Percentiles rank a stretch among this genome's conserved stretches.
phyloP scores from a whole-genome alignment of 2,888 invertebrate species.

The Cataglyphis cursor region DNA sequence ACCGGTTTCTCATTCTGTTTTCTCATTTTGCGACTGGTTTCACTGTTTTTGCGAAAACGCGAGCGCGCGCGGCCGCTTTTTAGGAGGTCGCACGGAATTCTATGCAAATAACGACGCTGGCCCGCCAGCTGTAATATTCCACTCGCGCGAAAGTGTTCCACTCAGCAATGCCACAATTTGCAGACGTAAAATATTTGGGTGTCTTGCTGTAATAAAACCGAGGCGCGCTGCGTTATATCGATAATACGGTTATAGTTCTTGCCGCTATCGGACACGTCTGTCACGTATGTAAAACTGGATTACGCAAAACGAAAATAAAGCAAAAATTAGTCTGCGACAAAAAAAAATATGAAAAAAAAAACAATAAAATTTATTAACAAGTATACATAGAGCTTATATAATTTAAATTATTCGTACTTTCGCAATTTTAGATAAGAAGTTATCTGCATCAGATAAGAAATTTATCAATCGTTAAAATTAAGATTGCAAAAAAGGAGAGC shows the following conservation, averaged over 20 bases:
- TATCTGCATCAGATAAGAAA: background rate
- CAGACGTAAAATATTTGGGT: constrained; percentile 12
- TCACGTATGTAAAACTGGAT: background rate
- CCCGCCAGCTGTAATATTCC: constrained; percentile 39
- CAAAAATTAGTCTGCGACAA: background rate
- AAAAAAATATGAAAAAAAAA: background rate
- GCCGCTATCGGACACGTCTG: background rate
- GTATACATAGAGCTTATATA: background rate
- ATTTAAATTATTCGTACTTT: background rate
- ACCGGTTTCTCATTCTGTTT: constrained; percentile 53
- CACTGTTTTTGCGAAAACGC: constrained; percentile 30
- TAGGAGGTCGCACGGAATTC: constrained; percentile 17
- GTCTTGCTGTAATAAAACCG: constrained; percentile 20
- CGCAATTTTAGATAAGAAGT: background rate
- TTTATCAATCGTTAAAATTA: constrained; percentile 16
- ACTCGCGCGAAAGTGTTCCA: constrained; percentile 24
- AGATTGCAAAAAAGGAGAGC: background rate
- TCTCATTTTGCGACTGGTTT: constrained; percentile 24
- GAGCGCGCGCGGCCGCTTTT: background rate
- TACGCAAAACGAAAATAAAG: background rate
- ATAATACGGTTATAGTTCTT: constrained; percentile 25
- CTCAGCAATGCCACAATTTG: constrained; percentile 34
- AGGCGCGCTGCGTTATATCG: background rate
- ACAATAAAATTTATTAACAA: background rate
- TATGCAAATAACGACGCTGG: constrained; percentile 41